phyloP scores from a whole-genome alignment of 2,113 vertebrate species.

The Pundamilia nyererei region DNA sequence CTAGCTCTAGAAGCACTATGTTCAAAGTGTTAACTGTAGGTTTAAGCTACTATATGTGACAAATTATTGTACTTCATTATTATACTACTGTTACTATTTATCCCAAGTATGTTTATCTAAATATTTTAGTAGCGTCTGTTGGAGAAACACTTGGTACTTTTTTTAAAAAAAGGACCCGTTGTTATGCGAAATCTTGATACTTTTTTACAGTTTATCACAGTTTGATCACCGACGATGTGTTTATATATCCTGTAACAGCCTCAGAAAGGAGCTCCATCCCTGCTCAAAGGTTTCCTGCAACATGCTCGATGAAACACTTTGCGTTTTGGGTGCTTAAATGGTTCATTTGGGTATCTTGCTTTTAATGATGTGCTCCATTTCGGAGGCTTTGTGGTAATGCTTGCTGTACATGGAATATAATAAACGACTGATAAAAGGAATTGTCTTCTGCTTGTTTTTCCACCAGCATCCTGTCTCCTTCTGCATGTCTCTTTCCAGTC shows the following conservation, averaged over 20 bases:
- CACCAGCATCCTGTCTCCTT: neutral
- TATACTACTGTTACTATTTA: neutral
- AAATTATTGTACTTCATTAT: neutral
- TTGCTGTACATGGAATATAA: constrained; percentile 48
- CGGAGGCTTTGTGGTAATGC: neutral
- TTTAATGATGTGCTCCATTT: neutral
- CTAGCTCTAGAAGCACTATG: neutral
- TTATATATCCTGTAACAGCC: neutral
- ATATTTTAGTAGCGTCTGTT: neutral
- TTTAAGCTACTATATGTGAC: neutral
- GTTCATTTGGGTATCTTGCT: neutral
- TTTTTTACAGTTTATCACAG: neutral
- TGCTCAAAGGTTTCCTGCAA: neutral
- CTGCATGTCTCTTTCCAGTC: neutral
- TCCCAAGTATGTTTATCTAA: neutral
- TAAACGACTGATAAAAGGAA: constrained; percentile 55
- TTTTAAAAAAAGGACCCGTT: accelerated
- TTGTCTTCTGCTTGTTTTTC: constrained; percentile 14
- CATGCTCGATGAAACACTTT: neutral
- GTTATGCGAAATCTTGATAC: neutral
- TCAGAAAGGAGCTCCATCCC: neutral
- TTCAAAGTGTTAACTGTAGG: neutral
- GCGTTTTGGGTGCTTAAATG: neutral
- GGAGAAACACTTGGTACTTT: neutral
- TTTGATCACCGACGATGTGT: neutral